These are phyloP conservation scores for Ephydatia muelleri DNA, from an alignment of 37 sponge, comb jelly and placozoan genomes.

Conservation along the genomic window DNA sequence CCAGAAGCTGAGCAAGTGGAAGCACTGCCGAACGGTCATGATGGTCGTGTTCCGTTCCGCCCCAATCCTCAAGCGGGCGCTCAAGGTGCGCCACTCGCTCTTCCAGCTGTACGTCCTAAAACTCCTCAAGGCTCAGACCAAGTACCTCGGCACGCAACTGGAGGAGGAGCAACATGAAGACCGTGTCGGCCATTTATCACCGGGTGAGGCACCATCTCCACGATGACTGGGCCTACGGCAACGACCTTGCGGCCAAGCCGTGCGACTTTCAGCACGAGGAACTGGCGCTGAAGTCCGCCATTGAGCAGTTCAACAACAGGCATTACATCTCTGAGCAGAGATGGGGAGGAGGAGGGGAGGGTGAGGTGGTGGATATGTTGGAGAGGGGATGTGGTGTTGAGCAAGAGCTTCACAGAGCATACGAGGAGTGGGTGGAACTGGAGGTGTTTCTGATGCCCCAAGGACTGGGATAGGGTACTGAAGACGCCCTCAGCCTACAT, in stretches of 20 bases:
- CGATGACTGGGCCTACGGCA: constrained; percentile 99
- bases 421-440: constrained; percentile 91
- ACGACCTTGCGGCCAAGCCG: constrained; percentile 88
- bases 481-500: constrained; percentile 19
- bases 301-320: constrained; percentile 82
- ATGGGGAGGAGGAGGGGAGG: background rate
- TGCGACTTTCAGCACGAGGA: constrained; percentile 94
- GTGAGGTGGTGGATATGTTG: background rate
- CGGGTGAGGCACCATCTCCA: constrained; percentile 90
- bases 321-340: constrained; percentile 53
- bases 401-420: constrained; percentile 73
- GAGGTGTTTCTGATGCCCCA: constrained; percentile 74
- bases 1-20: constrained; percentile 97
- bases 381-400: constrained; percentile 45
- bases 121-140: constrained; percentile 90
- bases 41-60: constrained; percentile 95
- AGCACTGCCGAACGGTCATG: constrained; percentile 91
- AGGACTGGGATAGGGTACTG: constrained; percentile 63
- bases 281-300: constrained; percentile 60
- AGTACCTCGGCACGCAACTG: constrained; percentile 91
- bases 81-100: constrained; percentile 88
- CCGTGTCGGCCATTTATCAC: constrained; percentile 91
- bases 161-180: constrained; percentile 92
- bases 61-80: constrained; percentile 92
- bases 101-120: constrained; percentile 91